Conservation (phyloP, 2,888 invertebrate genomes). For the Rhingia campestris region DNA sequence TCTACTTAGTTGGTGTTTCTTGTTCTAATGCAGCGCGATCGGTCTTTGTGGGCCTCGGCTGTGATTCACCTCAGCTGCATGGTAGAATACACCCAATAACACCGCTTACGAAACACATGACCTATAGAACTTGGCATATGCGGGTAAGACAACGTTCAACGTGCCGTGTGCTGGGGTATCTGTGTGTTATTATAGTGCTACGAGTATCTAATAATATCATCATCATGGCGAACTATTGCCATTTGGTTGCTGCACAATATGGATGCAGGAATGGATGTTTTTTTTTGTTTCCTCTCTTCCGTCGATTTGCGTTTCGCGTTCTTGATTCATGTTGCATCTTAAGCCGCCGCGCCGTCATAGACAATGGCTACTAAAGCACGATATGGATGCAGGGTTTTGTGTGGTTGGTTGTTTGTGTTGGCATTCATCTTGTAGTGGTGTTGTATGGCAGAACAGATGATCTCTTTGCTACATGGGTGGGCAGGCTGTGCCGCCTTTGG, state of each 20-base stretch:
- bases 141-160: constrained; percentile 19
- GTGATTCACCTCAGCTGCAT: constrained; percentile 26
- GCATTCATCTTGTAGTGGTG: constrained; percentile 37
- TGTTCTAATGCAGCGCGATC: constrained; percentile 28
- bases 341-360: constrained; percentile 43
- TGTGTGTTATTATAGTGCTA: background rate
- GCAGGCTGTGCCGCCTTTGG: constrained; percentile 39
- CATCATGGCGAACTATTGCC: constrained; percentile 58
- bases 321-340: constrained; percentile 59
- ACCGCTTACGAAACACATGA: constrained; percentile 53
- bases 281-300: constrained; percentile 1
- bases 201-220: constrained; percentile 65
- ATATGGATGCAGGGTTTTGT: constrained; percentile 46
- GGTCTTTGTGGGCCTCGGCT: background rate
- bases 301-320: constrained; percentile 39
- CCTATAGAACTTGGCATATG: constrained; percentile 62
- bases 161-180: no score
- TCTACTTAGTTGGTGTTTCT: background rate
- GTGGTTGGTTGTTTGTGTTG: background rate
- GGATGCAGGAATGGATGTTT: constrained; percentile 6
- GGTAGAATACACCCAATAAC: background rate
- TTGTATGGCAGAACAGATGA: constrained; percentile 59
- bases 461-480: constrained; percentile 72
- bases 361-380: constrained; percentile 63
- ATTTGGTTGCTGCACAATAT: constrained; percentile 38